These are phyloP conservation scores for Penaeus vannamei DNA, from an alignment of 1,140 invertebrate genomes.

Conservation along the genomic window DNA sequence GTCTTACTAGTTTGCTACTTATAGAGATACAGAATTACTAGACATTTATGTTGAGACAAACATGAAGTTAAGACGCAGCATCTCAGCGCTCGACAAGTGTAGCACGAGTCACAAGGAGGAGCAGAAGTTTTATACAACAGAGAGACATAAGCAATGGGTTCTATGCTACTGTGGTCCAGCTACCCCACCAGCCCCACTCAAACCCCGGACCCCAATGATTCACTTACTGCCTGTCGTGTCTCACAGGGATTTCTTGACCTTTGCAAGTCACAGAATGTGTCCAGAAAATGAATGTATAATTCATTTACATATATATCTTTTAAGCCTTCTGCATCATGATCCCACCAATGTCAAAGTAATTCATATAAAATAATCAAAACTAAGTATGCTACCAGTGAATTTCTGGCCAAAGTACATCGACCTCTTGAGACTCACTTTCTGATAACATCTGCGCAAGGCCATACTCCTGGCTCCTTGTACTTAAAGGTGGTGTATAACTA, in stretches of 20 bases:
- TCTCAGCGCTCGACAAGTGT: conserved; percentile 49
- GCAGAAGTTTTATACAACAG: conserved; percentile 59
- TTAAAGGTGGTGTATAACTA: too few species aligned
- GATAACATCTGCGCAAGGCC: too few species aligned
- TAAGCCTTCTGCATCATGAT: too few species aligned
- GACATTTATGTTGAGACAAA: conserved; percentile 55
- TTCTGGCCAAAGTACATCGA: too few species aligned
- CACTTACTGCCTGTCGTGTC: conserved; percentile 20
- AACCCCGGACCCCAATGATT: conserved; percentile 23
- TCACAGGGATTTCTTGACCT: neutral
- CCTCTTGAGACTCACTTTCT: too few species aligned
- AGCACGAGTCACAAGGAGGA: conserved; percentile 55
- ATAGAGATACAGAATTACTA: conserved; percentile 51
- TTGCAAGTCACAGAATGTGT: neutral
- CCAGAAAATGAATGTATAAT: conserved; percentile 14
- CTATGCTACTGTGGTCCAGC: conserved; percentile 62
- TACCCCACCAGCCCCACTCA: conserved; percentile 59
- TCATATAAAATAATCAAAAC: too few species aligned
- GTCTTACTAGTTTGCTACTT: conserved; percentile 58
- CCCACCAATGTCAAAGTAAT: too few species aligned
- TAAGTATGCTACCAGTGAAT: too few species aligned
- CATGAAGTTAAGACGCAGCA: conserved; percentile 50
- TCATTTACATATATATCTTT: neutral
- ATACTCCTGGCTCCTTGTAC: too few species aligned
- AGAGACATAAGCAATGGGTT: conserved; percentile 61